Conservation (phyloP, 2,113 vertebrate species). For the Etia nguti region DNA sequence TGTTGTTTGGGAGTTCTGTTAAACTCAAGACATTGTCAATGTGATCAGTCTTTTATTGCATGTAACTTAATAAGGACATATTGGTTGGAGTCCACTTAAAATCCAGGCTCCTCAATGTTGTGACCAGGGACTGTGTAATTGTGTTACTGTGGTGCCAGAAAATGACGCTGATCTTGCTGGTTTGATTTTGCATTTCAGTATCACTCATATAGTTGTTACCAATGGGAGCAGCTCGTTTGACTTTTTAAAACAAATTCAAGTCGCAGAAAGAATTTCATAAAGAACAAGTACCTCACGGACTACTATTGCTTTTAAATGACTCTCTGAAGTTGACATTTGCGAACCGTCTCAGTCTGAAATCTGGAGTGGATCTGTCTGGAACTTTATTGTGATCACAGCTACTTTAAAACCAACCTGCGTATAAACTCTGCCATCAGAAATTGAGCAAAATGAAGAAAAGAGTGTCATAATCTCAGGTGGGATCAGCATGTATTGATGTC, state of each 20-base stretch:
- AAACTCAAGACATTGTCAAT: not conserved
- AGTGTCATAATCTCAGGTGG: not conserved
- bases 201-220: not conserved
- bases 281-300: not conserved
- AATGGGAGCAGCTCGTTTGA: not conserved
- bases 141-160: not conserved
- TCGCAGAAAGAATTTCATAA: not conserved
- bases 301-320: not conserved
- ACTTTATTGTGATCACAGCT: not conserved
- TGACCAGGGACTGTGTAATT: not conserved
- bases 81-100: not conserved
- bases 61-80: not conserved
- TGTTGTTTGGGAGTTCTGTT: not conserved
- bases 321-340: not conserved
- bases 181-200: not conserved
- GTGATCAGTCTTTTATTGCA: not conserved
- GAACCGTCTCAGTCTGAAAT: rapidly evolving
- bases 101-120: not conserved
- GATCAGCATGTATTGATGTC: not conserved
- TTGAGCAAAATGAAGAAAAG: not conserved
- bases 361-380: not conserved
- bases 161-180: not conserved
- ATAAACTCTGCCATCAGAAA: not conserved
- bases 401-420: rapidly evolving
- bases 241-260: not conserved